Conservation (phyloP, 2,113 vertebrate species). For the Octodon degus region DNA sequence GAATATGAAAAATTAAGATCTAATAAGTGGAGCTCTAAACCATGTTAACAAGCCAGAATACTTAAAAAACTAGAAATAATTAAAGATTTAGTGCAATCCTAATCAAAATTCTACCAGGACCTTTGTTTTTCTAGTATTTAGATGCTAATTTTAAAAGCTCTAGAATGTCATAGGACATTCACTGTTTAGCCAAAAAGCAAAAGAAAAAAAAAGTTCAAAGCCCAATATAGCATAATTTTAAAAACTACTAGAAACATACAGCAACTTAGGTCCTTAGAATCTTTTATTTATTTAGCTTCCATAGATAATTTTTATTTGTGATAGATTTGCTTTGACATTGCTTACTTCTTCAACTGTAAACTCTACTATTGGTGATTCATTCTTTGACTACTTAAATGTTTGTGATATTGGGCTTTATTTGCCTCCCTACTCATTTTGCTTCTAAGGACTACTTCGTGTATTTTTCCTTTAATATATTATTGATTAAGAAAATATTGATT, state of each 20-base stretch:
- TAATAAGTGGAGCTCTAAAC: not conserved
- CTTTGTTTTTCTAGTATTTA: not conserved
- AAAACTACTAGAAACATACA: not conserved
- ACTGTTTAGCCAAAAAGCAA: not conserved
- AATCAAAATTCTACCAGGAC: not conserved
- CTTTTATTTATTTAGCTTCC: not conserved
- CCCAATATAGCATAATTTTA: not conserved
- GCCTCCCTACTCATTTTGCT: not conserved
- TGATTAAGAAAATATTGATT: not conserved
- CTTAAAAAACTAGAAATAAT: not conserved
- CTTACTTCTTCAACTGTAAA: not conserved
- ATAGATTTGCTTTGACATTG: not conserved
- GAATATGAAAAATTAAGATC: not conserved
- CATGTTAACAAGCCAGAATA: not conserved
- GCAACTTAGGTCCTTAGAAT: not conserved
- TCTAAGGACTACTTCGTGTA: not conserved
- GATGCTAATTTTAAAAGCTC: not conserved
- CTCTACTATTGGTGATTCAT: not conserved
- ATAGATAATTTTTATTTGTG: not conserved
- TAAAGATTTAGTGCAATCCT: not conserved
- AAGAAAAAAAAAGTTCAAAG: not conserved
- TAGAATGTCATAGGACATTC: not conserved
- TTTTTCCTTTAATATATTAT: not conserved
- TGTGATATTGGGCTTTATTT: not conserved
- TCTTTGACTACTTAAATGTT: not conserved